Base-by-base conservation (phyloP, 2,113 vertebrate genomes). In the Hypomesus transpacificus region DNA sequence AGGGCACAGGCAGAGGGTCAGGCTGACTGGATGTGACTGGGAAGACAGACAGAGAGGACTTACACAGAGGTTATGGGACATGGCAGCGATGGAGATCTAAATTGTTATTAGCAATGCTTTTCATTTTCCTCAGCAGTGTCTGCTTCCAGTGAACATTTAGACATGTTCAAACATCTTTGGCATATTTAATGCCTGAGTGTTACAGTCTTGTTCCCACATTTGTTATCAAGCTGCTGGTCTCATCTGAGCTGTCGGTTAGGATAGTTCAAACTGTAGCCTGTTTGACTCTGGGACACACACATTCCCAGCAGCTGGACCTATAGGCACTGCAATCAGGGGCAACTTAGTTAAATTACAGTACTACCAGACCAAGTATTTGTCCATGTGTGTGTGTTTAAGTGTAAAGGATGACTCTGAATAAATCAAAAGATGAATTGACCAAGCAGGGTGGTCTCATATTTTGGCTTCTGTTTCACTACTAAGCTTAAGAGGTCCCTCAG, bases 241-340 rank as follows among this genome's bases (percentile, higher is more conserved):
- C 85, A 78, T 74, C 84, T 79, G 53, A 62, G 68, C 82, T 87
- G 87, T 84, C 85, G 80, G 75, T 74, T 85, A 5, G 70, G 81
- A 70, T 71, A 72, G 75, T 71, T 81, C 71, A 69, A 76, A 82
- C 85, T 70, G 80, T 78, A 78, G 80, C 86, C 78, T 78, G 78
- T 86, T 89, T 87, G 87, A 88, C 87, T 86, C 82, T 54, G 78
- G 86, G 87, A 89, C 85, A 83, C 79, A 57, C 70, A 57, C 65
- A 73, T 84, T 80, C 69, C 87, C 74, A 86, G 85, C 76, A 85
- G 87, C 87, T 51, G 59, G 70, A 80, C 76, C 81, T n/a, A 52
- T 68, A 70, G 78, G 80, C 77, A 66, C 65, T 14, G 51, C 77
- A 78, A 84, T 79, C 87, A 85, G 77, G 73, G 80, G 70, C 71